Evolutionary conservation across 2,888 invertebrate genomes (phyloP), one percentile per base, ranked within the genome.

Genomic region (Lepidonotus clava): DNA sequence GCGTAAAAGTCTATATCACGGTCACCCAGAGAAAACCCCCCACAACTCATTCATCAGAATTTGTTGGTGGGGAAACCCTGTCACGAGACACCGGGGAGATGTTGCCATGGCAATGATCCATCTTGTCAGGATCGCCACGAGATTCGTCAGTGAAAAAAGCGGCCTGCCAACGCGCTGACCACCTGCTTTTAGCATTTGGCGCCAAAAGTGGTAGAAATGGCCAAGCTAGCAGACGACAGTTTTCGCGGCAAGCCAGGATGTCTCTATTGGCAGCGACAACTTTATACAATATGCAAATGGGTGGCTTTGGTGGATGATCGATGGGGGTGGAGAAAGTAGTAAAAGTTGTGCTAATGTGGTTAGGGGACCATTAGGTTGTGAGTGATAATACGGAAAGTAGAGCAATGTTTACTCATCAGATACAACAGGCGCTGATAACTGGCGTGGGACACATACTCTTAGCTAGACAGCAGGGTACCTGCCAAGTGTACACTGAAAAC

Each of bases 71-170:
- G 76, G 76, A 76, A 76, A 34, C 40, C n/a, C 34, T 76, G 76
- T 76, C 76, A 76, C 40, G 38, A 40, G 76, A 76, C 76, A 76
- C 76, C 76, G 76, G 38, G n/a, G 76, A 76, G 76, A 76, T 76
- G 76, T 76, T 76, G 76, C 76, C 38, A 36, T 36, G 38, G 38
- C 36, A 34, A 76, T 18, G n/a, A 76, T 76, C 76, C 76, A 76
- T 76, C 76, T 76, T 76, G 76, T 38, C 76, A n/a, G 0, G 38
- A 38, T 38, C 24, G 38, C 76, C 24, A 38, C 76, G n/a, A 40
- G 76, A 76, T 76, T 76, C 38, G 21, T 32, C 24, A 46, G 46
- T 11, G 18, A 46, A 46, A 46, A 46, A 61, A 24, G 32, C 61
- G 32, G 11, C 28, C 61, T 28, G 61, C n/a, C 28, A 61, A 28